These are phyloP conservation scores for Drosophila eugracilis DNA, from an alignment of 1,140 invertebrate genomes.

Conservation along the genomic window DNA sequence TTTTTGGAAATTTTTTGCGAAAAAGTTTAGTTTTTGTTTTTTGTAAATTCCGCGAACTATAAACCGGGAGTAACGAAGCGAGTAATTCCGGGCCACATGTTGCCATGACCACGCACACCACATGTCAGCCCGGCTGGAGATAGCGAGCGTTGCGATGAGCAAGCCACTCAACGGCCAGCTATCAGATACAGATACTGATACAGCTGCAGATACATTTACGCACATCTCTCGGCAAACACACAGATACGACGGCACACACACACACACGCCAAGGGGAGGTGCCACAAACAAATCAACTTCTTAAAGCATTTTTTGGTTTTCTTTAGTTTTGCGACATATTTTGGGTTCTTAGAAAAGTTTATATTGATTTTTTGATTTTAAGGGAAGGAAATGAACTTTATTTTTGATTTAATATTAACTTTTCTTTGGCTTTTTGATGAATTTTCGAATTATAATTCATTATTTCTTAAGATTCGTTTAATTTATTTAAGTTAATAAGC, in stretches of 20 bases:
- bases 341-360: too few relatives aligned
- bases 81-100: slow-evolving; percentile 30
- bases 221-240: slow-evolving; percentile 9
- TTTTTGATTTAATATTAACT: too few relatives aligned
- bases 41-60: slow-evolving; percentile 27
- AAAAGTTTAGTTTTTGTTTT: neutral
- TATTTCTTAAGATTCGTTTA: too few relatives aligned
- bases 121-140: slow-evolving; percentile 11
- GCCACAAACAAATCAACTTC: slow-evolving; percentile 19
- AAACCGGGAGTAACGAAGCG: slow-evolving; percentile 20
- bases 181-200: slow-evolving; percentile 38
- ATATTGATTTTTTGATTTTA: too few relatives aligned
- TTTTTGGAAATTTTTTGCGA: neutral
- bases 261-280: neutral
- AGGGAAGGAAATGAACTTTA: too few relatives aligned
- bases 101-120: slow-evolving; percentile 30
- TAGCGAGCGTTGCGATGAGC: slow-evolving; percentile 13
- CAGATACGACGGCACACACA: neutral
- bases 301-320: too few relatives aligned
- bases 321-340: too few relatives aligned
- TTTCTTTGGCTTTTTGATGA: too few relatives aligned
- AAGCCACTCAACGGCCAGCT: slow-evolving; percentile 14
- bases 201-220: slow-evolving; percentile 39
- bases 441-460: too few relatives aligned
- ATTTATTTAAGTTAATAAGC: too few relatives aligned